A percentile compares a stretch with the other conserved stretches of the same genome.
Conservation (phyloP, 2,113 vertebrate species). For the Notarius quadriscutis region DNA sequence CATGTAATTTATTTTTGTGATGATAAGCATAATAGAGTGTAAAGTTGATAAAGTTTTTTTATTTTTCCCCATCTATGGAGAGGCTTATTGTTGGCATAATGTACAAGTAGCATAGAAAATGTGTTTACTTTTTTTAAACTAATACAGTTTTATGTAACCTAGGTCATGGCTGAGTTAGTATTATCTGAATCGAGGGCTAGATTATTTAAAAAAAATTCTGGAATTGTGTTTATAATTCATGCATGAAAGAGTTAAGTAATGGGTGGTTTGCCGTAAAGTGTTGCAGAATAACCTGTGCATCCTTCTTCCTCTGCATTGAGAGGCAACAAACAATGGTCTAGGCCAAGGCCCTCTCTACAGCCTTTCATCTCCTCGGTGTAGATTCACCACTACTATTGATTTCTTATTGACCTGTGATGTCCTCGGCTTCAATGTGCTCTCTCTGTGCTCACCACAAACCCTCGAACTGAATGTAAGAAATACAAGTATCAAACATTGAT, state of each 20-base stretch:
- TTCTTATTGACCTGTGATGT: slow-evolving; percentile 96
- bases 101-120: neutral
- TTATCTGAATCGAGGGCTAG: neutral
- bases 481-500: slow-evolving; percentile 84
- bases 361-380: slow-evolving; percentile 86
- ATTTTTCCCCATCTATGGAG: too few relatives aligned
- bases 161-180: neutral
- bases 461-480: slow-evolving; percentile 81
- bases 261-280: slow-evolving; percentile 59
- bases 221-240: slow-evolving; percentile 35
- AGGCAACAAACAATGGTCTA: slow-evolving; percentile 78
- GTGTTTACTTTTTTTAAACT: slow-evolving; percentile 10
- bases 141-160: neutral
- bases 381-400: slow-evolving; percentile 93
- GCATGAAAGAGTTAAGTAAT: slow-evolving; percentile 33
- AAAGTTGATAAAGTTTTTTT: neutral
- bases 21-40: neutral
- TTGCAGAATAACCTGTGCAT: slow-evolving; percentile 67
- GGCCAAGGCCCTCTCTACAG: slow-evolving; percentile 81
- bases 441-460: slow-evolving; percentile 77
- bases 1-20: neutral
- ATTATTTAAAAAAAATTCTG: slow-evolving; percentile 12
- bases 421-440: slow-evolving; percentile 80
- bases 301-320: slow-evolving; percentile 71
- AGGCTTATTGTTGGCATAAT: neutral